These are phyloP conservation scores for Sylvicola fuscatus DNA, from an alignment of 2,888 invertebrate genomes.

Conservation along the genomic window DNA sequence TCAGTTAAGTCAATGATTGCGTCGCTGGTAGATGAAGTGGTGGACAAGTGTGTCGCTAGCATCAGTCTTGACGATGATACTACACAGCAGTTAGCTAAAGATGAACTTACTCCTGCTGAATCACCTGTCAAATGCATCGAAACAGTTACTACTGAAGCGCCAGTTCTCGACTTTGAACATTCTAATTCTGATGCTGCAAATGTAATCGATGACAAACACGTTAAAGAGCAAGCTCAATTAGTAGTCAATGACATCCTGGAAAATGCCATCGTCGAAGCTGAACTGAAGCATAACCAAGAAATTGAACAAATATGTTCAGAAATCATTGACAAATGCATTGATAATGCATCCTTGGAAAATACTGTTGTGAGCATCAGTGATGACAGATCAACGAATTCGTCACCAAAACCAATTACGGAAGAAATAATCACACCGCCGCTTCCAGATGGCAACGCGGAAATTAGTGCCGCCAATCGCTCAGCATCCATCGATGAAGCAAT, in stretches of 20 bases:
- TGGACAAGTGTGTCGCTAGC: slow-evolving; percentile 13
- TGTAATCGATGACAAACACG: slow-evolving; percentile 5
- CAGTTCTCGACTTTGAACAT: slow-evolving; percentile 3
- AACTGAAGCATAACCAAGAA: too few species aligned
- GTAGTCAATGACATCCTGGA: slow-evolving; percentile 31
- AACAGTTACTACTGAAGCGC: slow-evolving; percentile 11
- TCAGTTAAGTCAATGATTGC: slow-evolving; percentile 13
- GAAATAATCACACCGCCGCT: too few species aligned
- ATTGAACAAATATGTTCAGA: not conserved
- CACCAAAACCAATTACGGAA: too few species aligned
- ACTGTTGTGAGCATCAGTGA: too few species aligned
- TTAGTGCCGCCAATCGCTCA: too few species aligned
- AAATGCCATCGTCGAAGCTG: slow-evolving; percentile 27
- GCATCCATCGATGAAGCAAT: too few species aligned
- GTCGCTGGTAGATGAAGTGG: slow-evolving; percentile 20
- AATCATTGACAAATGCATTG: slow-evolving; percentile 7
- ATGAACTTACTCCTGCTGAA: slow-evolving; percentile 27
- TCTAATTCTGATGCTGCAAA: slow-evolving; percentile 7
- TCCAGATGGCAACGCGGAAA: too few species aligned
- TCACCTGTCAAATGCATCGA: slow-evolving; percentile 10
- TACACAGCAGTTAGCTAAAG: slow-evolving; percentile 22
- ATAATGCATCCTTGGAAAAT: too few species aligned
- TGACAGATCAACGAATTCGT: too few species aligned
- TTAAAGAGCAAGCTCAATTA: slow-evolving; percentile 23
- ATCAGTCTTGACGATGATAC: slow-evolving; percentile 6